Percentiles rank a stretch among this genome's conserved stretches.
These are phyloP conservation scores for Taenioides sp. DNA, from an alignment of 2,797 vertebrate genomes.

Conservation along the genomic window DNA sequence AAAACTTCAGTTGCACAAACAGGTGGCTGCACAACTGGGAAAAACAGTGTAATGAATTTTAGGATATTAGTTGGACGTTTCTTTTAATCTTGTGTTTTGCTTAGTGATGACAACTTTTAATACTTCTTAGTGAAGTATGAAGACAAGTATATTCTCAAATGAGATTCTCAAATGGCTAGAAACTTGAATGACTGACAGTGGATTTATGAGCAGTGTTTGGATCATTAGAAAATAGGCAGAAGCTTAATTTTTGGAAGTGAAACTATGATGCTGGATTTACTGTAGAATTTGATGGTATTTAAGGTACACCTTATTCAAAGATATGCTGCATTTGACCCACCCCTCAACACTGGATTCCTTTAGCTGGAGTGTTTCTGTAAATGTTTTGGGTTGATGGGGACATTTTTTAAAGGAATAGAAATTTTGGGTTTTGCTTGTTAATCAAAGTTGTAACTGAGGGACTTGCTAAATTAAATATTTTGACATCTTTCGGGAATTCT, in stretches of 20 bases:
- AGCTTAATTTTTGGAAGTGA: neutral
- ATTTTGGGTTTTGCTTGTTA: too few species aligned
- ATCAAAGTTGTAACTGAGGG: too few species aligned
- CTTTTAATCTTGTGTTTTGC: constrained; percentile 7
- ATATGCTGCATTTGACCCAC: too few species aligned
- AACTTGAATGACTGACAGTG: neutral
- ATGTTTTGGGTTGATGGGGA: too few species aligned
- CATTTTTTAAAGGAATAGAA: too few species aligned
- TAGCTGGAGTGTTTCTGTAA: too few species aligned
- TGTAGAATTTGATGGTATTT: too few species aligned
- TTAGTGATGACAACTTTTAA: constrained; percentile 38
- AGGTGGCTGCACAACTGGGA: constrained; percentile 62
- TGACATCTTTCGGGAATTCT: too few species aligned
- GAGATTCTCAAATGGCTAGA: neutral
- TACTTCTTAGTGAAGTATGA: neutral
- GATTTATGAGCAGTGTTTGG: neutral
- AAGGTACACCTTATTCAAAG: too few species aligned
- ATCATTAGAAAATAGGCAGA: neutral
- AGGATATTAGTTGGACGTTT: constrained; percentile 26
- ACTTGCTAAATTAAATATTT: too few species aligned
- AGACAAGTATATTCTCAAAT: neutral
- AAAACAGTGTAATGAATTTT: constrained; percentile 34
- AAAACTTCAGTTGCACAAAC: constrained; percentile 52
- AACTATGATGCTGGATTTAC: neutral
- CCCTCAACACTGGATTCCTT: neutral